Conservation (phyloP, 2,888 invertebrate genomes). For the Dasypolia templi region DNA sequence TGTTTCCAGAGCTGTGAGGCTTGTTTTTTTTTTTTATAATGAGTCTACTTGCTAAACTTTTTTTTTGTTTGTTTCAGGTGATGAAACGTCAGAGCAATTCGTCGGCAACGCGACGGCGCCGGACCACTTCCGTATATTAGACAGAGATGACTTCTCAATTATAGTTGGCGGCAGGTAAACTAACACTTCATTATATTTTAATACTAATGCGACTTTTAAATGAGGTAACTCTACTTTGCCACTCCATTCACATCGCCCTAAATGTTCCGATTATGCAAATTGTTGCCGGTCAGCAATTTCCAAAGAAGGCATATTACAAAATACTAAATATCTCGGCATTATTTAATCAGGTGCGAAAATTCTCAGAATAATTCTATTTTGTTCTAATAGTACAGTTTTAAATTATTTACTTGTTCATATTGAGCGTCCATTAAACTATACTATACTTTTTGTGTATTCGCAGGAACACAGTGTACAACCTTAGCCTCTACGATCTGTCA, state of each 20-base stretch:
- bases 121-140: constrained; percentile 97
- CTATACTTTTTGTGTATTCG: constrained; percentile 75
- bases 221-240: constrained; percentile 18
- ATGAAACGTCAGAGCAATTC: constrained; percentile 93
- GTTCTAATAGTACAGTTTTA: neutral
- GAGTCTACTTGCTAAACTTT: neutral
- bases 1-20: neutral
- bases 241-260: constrained; percentile 21
- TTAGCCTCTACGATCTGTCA: constrained; percentile 95
- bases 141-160: constrained; percentile 95
- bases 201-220: constrained; percentile 2
- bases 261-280: constrained; percentile 39
- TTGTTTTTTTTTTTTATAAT: neutral
- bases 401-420: constrained; percentile 10
- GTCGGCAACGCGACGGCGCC: constrained; percentile 94
- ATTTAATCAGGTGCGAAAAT: constrained; percentile 46
- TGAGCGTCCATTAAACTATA: constrained; percentile 14
- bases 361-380: constrained; percentile 39
- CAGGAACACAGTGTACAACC: constrained; percentile 97
- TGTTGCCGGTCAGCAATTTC: constrained; percentile 29
- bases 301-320: constrained; percentile 40
- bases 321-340: constrained; percentile 34
- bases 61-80: constrained; percentile 91
- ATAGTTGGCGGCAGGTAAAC: constrained; percentile 97
- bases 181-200: constrained; percentile 26